Base-by-base conservation (phyloP, 1,140 invertebrate species). In the Cotesia chilonis region DNA sequence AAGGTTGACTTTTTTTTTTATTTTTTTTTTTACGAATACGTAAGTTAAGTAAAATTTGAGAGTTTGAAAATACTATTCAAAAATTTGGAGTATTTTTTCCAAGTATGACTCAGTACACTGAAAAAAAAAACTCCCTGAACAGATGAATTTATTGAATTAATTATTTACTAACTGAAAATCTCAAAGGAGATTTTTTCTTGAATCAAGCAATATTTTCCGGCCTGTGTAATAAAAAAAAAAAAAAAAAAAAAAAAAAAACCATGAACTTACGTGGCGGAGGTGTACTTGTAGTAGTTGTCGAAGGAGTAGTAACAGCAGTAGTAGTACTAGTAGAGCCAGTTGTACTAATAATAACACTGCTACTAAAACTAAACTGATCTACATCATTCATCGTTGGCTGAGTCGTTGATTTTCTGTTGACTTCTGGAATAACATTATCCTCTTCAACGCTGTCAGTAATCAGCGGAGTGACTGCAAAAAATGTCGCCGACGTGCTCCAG, bases 181-280 rank as follows among this genome's bases (percentile, higher is more conserved):
- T 28, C 28, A 28, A 28, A 3, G 3, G 28, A 28, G 28, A 1
- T 66, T 71, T 14, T 37, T 41, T 66, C 41, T 47, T 7, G 10
- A 59, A 68, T 72, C 20, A 72, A 61, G 12, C 12, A 47, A 17
- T 5, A 36, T 36, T 57, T 41, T 41, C 3, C 10, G 41, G 41
- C 41, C 41, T 10, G 41, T 47, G 6, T 47, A 6, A 28, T 28
- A 28, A 28, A 28, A 28, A 5, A 6, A 3, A 7, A 6, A 41
- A 41, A n/a, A 0, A 9, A 6, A 47, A 47, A 47, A n/a, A 47
- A 47, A 47, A 7, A 4, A 74, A 37, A 38, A 4, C 41, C 60
- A 67, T 20, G 20, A n/a, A 85, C 88, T 92, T 89, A 88, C 92
- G 89, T 80, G 92, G 92, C 72, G 92, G 91, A 74, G 90, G 79